These are phyloP conservation scores for Nyctalus aviator DNA, from an alignment of 2,797 vertebrate genomes.

Conservation along the genomic window DNA sequence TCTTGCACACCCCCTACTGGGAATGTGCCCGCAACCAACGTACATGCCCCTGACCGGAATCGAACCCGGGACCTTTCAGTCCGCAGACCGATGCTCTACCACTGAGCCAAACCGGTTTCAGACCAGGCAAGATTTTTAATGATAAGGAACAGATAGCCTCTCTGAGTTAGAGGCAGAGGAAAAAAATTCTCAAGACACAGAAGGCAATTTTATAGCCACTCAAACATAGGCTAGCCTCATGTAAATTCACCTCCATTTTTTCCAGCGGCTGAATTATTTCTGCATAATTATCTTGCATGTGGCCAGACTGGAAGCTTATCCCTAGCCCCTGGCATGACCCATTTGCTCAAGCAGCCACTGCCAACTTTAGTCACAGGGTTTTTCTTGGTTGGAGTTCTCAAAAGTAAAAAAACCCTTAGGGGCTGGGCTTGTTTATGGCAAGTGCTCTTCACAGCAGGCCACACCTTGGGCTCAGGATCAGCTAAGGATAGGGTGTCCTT, in stretches of 20 bases:
- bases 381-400: background rate
- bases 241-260: background rate
- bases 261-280: background rate
- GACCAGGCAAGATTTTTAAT: background rate
- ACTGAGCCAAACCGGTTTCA: too few relatives aligned
- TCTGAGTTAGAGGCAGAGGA: slow-evolving; percentile 1
- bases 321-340: background rate
- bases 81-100: too few relatives aligned
- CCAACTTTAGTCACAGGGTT: background rate
- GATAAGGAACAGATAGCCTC: background rate
- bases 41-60: too few relatives aligned
- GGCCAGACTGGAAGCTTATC: background rate
- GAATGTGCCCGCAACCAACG: too few relatives aligned
- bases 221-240: background rate
- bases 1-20: too few relatives aligned
- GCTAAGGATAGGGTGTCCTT: background rate
- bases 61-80: too few relatives aligned
- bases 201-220: slow-evolving; percentile 24
- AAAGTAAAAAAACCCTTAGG: slow-evolving; percentile 6
- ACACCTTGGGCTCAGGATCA: background rate
- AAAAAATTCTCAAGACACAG: background rate
- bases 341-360: background rate
- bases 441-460: background rate
- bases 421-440: background rate
- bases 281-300: background rate